Percentiles rank a stretch among this genome's conserved stretches.
phyloP scores from a whole-genome alignment of 2,888 invertebrate species.

The Griposia aprilina region DNA sequence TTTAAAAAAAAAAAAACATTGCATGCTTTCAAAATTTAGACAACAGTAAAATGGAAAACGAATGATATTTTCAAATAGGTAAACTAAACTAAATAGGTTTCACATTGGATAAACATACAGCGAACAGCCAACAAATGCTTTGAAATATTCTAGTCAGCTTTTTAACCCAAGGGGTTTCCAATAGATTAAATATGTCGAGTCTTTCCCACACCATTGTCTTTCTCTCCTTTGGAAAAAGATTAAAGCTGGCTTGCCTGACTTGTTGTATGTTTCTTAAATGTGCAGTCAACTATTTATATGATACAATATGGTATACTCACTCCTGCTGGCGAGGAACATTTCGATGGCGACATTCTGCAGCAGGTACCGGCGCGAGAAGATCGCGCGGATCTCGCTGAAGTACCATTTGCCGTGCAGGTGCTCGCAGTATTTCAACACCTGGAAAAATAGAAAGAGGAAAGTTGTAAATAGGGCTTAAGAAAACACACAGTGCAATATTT shows the following conservation, averaged over 20 bases:
- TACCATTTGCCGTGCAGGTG: conserved; percentile 99
- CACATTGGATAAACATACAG: conserved; percentile 5
- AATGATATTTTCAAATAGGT: neutral
- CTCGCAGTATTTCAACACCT: conserved; percentile 99
- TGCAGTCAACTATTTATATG: conserved; percentile 1
- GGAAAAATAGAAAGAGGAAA: conserved; percentile 72
- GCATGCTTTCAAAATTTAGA: neutral
- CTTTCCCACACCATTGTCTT: neutral
- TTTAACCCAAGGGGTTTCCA: neutral
- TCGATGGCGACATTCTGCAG: conserved; percentile 99
- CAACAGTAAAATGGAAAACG: neutral
- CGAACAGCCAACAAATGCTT: neutral
- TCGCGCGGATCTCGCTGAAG: conserved; percentile 99
- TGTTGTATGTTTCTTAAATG: neutral
- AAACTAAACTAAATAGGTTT: neutral
- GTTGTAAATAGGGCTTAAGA: neutral
- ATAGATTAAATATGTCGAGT: neutral
- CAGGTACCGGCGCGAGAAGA: conserved; percentile 98
- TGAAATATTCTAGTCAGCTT: neutral
- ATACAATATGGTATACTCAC: conserved; percentile 91
- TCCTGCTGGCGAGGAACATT: conserved; percentile 99
- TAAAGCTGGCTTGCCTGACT: neutral
- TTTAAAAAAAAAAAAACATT: neutral
- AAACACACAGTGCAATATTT: neutral
- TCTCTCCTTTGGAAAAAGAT: neutral